phyloP scores from a whole-genome alignment of 2,888 invertebrate genomes.

The Aphidoletes aphidimyza region DNA sequence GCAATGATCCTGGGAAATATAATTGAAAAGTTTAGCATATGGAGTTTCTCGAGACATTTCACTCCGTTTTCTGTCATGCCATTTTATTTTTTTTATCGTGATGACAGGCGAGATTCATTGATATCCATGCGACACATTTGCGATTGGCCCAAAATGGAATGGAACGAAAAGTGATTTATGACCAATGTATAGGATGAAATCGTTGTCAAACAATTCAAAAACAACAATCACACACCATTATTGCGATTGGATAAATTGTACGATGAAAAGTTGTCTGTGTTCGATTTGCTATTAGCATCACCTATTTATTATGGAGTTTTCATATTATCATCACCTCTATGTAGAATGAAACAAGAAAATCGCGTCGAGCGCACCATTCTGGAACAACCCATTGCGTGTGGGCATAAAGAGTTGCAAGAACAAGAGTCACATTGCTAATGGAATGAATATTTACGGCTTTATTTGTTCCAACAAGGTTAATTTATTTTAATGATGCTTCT shows the following conservation, averaged over 20 bases:
- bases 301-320: conserved; percentile 5
- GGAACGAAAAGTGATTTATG: neutral
- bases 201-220: neutral
- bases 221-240: neutral
- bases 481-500: conserved; percentile 21
- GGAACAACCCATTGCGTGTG: neutral
- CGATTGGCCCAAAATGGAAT: neutral
- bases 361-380: neutral
- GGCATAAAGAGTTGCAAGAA: neutral
- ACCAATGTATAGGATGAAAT: neutral
- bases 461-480: conserved; percentile 3
- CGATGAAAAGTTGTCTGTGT: neutral
- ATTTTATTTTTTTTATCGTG: neutral
- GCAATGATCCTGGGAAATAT: neutral
- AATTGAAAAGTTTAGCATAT: no score
- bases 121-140: conserved; percentile 8
- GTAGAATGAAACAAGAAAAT: neutral
- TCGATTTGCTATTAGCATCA: neutral
- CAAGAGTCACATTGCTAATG: neutral
- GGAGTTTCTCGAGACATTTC: neutral
- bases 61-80: neutral
- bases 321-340: neutral
- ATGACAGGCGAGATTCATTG: neutral
- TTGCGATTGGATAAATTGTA: neutral
- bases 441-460: conserved; percentile 15